Evolutionary conservation across 2,797 vertebrate species (phyloP).

Genomic region (Phaenicophaeus curvirostris): DNA sequence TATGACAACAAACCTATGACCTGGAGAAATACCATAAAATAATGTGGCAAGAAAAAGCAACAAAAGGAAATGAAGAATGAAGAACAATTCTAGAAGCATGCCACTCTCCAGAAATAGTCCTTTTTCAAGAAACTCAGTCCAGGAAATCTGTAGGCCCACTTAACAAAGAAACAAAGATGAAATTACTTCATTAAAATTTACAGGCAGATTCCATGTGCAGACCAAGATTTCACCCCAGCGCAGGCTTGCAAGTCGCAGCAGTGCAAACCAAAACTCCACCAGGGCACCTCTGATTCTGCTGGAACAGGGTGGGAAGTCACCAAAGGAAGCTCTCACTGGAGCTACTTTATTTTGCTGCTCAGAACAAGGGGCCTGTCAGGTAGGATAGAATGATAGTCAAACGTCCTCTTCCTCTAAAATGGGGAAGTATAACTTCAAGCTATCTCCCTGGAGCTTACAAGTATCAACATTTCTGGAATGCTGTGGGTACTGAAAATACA

Average conservation of each 20-base stretch:
- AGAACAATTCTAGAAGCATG: background rate
- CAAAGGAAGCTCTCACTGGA: background rate
- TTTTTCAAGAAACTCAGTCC: background rate
- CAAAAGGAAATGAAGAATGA: background rate
- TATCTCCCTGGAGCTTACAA: background rate
- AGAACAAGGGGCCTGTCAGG: background rate
- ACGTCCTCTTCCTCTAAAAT: background rate
- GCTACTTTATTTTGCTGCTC: background rate
- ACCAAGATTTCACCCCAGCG: background rate
- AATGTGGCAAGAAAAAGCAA: background rate
- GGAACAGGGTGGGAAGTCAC: background rate
- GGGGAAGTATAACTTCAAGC: background rate
- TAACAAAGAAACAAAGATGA: background rate
- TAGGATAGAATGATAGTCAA: background rate
- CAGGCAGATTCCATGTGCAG: background rate
- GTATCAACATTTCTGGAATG: background rate
- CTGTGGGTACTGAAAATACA: background rate
- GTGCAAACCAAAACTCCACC: background rate
- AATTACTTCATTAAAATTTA: background rate
- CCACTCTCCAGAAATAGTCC: background rate
- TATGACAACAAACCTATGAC: conserved; percentile 41
- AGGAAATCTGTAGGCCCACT: background rate
- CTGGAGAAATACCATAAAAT: background rate
- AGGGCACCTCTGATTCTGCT: background rate
- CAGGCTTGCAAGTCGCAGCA: background rate